Conservation (phyloP, 1,140 invertebrate species). For the Drosophila watanabei region DNA sequence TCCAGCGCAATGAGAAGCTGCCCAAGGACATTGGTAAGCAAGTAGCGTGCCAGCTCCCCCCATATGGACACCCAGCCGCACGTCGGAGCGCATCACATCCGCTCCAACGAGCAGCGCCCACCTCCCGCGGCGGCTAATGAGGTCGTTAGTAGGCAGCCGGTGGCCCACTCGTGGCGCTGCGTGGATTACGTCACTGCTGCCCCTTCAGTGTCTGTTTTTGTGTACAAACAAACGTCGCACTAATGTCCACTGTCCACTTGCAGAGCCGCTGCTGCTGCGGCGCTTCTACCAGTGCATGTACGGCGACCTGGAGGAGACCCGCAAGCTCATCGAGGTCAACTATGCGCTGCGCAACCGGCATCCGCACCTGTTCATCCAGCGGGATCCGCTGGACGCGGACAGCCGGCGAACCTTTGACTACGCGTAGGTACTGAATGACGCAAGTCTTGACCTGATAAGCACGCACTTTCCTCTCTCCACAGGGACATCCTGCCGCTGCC, state of each 20-base stretch:
- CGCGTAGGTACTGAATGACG: conserved; percentile 57
- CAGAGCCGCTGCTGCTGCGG: conserved; percentile 73
- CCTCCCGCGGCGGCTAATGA: conserved; percentile 51
- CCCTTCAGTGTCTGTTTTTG: background rate
- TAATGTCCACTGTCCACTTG: conserved; percentile 4
- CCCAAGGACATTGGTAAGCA: conserved; percentile 78
- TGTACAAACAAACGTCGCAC: conserved; percentile 20
- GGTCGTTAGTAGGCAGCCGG: conserved; percentile 66
- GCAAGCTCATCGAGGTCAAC: conserved; percentile 88
- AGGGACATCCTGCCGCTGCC: conserved; percentile 89
- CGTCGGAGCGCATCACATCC: conserved; percentile 13
- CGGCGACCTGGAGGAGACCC: conserved; percentile 87
- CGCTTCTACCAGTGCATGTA: conserved; percentile 86
- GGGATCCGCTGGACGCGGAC: conserved; percentile 87
- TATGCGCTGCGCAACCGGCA: conserved; percentile 88
- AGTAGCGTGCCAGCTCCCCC: background rate
- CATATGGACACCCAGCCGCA: background rate
- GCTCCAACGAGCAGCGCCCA: conserved; percentile 17
- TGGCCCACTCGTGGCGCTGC: conserved; percentile 18
- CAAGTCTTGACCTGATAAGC: background rate
- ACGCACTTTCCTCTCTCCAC: conserved; percentile 54
- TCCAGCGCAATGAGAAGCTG: conserved; percentile 70
- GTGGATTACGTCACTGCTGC: conserved; percentile 55
- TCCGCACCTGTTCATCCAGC: conserved; percentile 89
- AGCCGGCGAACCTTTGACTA: conserved; percentile 76